Evolutionary conservation across 2,797 vertebrate species (phyloP), one percentile per base, ranked within the genome.

Genomic region (Pseudochirops corinnae): DNA sequence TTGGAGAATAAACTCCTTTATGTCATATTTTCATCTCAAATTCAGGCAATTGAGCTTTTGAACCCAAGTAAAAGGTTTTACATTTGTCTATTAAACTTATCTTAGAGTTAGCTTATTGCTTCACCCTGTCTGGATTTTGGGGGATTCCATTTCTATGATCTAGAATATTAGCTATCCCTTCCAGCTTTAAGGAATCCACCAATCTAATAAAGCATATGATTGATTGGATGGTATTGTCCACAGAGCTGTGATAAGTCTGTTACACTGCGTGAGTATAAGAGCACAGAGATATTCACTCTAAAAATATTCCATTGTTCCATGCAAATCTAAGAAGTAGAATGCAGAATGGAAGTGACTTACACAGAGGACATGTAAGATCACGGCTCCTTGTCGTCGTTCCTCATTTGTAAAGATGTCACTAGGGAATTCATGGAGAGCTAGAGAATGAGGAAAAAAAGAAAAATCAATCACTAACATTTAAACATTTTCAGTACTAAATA

Each of bases 381-480:
- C 99, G 0, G 99, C 99, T 96, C 99, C 99, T 4, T 99, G 99
- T 56, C 98, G 96, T 67, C 99, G 98, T 96, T 99, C 99, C 97
- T 99, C 98, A 0, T 99, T 99, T 16, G 99, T 99, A 98, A 99
- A 99, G 98, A 99, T 99, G 98, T 99, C 99, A 62, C 97, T 98
- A 96, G 99, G 99, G 97, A 99, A 99, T 98, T 99, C 99, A 52
- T 99, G 99, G 97, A 99, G 99, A 46, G 99, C 99, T 99, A 98
- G 56, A 96, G 97, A 96, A 98, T 94, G 98, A 91, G 98, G 98
- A 91, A 87, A 60, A 96, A 92, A 90, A 56, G 95, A 93, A 98
- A 91, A 96, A 0, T 56, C 82, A 67, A 58, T 97, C 94, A 97
- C 92, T 96, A 96, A 82, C 10, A 74, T 11, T 26, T 67, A 26